Percentiles rank a stretch among this genome's conserved stretches.
Conservation (phyloP, 2,113 vertebrate genomes). For the Trachemys scripta region DNA sequence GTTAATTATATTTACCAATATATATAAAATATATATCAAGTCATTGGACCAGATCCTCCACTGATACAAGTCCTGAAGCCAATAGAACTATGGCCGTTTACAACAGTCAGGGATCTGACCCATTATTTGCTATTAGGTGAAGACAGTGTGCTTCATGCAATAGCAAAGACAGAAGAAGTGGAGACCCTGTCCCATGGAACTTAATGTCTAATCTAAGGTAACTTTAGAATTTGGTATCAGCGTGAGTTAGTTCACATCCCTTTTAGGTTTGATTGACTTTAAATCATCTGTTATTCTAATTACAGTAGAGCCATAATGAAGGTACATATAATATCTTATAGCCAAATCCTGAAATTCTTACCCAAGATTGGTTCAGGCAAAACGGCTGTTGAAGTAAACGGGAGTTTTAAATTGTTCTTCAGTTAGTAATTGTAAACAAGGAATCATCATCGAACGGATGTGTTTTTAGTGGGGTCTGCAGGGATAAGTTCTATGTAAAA, state of each 20-base stretch:
- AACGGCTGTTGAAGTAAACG: neutral
- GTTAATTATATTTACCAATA: neutral
- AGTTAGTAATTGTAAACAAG: neutral
- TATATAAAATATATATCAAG: neutral
- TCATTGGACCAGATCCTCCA: neutral
- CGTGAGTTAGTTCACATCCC: slow-evolving; percentile 20
- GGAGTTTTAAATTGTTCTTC: neutral
- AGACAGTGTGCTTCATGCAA: neutral
- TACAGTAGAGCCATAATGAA: neutral
- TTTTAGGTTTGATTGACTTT: neutral
- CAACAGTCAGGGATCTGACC: neutral
- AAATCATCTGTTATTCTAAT: neutral
- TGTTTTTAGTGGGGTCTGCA: neutral
- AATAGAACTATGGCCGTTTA: neutral
- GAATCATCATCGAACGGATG: neutral
- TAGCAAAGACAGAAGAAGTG: neutral
- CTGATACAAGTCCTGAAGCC: neutral
- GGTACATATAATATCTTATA: neutral
- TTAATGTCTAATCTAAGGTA: slow-evolving; percentile 9
- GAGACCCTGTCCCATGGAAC: neutral
- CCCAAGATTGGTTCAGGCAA: neutral
- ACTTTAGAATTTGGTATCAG: neutral
- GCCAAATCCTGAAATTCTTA: neutral
- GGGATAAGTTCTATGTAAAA: neutral
- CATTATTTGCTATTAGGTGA: neutral